These are phyloP conservation scores for Ridgeia piscesae DNA, from an alignment of 1,140 invertebrate species.

Conservation along the genomic window DNA sequence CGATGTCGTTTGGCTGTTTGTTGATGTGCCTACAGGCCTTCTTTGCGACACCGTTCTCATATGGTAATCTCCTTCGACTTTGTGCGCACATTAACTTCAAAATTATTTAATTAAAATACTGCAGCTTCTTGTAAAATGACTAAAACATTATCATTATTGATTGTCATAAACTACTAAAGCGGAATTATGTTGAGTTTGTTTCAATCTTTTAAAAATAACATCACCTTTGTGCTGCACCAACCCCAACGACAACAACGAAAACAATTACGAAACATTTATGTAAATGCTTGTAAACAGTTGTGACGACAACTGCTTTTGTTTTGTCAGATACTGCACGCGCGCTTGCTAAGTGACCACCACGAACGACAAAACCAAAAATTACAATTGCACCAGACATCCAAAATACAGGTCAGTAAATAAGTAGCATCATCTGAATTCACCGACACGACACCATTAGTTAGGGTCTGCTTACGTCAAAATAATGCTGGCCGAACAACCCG, in stretches of 20 bases:
- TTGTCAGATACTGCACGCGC: neutral
- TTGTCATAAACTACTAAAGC: no score
- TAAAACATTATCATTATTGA: no score
- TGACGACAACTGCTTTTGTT: neutral
- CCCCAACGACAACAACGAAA: neutral
- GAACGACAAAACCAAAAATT: neutral
- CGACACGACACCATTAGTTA: neutral
- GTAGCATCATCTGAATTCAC: neutral
- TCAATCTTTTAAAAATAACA: neutral
- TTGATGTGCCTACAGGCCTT: no score
- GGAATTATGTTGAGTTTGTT: no score
- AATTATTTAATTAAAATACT: no score
- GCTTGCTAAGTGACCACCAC: neutral
- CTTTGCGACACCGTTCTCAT: no score
- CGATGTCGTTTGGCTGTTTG: no score
- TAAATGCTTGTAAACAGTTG: neutral
- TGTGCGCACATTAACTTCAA: no score
- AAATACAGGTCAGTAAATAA: neutral
- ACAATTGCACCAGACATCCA: neutral
- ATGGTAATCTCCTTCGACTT: no score
- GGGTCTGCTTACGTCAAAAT: neutral
- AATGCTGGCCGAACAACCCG: neutral
- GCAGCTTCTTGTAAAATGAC: no score
- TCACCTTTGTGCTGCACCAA: neutral
- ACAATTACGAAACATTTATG: neutral